phyloP scores from a whole-genome alignment of 2,888 invertebrate species.

The Dioctria linearis region DNA sequence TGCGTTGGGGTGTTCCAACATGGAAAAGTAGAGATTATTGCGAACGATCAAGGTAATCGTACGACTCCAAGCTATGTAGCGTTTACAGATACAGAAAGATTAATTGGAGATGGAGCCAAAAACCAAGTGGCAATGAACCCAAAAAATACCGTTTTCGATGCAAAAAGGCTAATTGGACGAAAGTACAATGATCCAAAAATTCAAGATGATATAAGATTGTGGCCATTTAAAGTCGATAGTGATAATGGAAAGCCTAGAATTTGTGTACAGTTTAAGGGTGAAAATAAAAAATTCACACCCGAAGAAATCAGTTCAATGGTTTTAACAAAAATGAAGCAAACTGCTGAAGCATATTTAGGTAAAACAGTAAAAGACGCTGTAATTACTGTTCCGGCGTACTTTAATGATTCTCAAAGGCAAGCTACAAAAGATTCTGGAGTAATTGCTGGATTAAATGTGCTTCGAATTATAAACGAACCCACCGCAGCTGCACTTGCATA shows the following conservation, averaged over 20 bases:
- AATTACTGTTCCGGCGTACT: conserved; percentile 90
- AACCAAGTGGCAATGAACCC: conserved; percentile 84
- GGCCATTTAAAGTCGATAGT: conserved; percentile 88
- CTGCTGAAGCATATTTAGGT: conserved; percentile 88
- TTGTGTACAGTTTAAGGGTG: conserved; percentile 86
- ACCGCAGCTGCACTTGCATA: conserved; percentile 92
- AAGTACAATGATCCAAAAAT: conserved; percentile 87
- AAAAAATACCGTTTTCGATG: conserved; percentile 74
- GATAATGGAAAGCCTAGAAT: conserved; percentile 84
- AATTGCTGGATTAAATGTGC: conserved; percentile 88
- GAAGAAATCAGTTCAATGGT: conserved; percentile 96
- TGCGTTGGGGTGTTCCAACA: conserved; percentile 76
- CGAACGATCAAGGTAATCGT: conserved; percentile 86
- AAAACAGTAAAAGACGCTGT: conserved; percentile 87
- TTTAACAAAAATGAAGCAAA: conserved; percentile 93
- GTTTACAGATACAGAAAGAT: conserved; percentile 86
- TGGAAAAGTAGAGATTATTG: conserved; percentile 82
- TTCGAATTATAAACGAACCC: conserved; percentile 92
- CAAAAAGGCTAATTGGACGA: conserved; percentile 79
- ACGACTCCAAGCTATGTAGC: conserved; percentile 87
- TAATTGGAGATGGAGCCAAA: conserved; percentile 84
- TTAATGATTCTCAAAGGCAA: conserved; percentile 88
- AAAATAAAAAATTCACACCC: conserved; percentile 85
- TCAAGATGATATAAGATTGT: conserved; percentile 91
- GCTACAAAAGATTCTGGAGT: conserved; percentile 72